Evolutionary conservation across 2,888 invertebrate species (phyloP).

Genomic region (Noctua fimbriata): DNA sequence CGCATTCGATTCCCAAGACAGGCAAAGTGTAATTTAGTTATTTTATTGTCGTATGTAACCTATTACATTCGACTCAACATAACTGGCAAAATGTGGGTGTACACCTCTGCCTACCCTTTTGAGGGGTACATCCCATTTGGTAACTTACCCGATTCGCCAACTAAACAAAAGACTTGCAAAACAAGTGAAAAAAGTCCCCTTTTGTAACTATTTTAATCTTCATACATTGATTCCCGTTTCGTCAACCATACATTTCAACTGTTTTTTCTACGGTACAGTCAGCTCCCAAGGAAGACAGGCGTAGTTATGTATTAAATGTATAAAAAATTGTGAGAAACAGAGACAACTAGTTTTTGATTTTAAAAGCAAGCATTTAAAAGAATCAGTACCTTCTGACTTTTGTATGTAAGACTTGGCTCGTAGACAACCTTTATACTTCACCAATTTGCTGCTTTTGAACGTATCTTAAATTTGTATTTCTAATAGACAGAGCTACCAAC

Average conservation of each 20-base stretch:
- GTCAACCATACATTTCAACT: no score
- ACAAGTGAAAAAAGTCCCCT: no score
- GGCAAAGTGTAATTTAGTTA: not conserved
- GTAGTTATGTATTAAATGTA: no score
- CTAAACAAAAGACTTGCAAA: no score
- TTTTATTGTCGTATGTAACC: not conserved
- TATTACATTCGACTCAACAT: not conserved
- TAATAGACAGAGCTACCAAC: not conserved
- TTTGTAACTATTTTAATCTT: no score
- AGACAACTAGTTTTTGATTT: not conserved
- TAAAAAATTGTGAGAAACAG: not conserved
- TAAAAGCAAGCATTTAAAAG: not conserved
- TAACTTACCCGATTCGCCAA: no score
- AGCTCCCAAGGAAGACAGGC: no score
- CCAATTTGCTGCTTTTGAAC: not conserved
- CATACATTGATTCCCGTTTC: no score
- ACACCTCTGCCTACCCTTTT: no score
- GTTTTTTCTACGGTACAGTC: no score
- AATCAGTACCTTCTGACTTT: not conserved
- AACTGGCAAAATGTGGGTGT: not conserved
- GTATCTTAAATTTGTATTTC: not conserved
- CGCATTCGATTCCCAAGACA: not conserved
- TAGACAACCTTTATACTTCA: not conserved
- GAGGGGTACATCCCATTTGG: no score
- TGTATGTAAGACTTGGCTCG: not conserved